Base-by-base conservation (phyloP, 92 coral and sea anemone genomes). In the Palythoa grandis region DNA sequence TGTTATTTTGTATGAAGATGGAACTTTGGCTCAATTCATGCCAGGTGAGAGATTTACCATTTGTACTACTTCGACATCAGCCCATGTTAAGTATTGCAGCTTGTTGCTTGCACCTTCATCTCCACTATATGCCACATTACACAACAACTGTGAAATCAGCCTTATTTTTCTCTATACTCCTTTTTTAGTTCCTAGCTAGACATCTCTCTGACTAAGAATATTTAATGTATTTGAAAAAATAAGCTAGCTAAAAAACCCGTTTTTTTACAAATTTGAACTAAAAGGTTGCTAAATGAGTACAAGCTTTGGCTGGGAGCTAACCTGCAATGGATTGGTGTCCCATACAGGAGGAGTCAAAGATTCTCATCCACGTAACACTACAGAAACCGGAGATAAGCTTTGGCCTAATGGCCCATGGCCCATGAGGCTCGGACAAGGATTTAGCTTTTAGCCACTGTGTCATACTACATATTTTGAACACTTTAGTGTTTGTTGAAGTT, bases 201-300 rank as follows among this genome's bases (percentile, higher is more conserved):
- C 58, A 53, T 53, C 58, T 53, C 11, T 53, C 17, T 88, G 91
- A 57, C 58, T 53, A 53, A 53, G 4, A 53, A 1, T 53, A 53
- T 53, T 7, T 53, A 53, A 53, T 53, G 58, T 53, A 15, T 53
- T 52, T 52, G 54, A 6, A 52, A 52, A 52, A 52, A 52, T 52
- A 52, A 52, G 54, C 0, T 52, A 52, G 54, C 54, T 52, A 52
- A 52, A 52, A n/a, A 52, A 52, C 54, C 54, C 54, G 54, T n/a
- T 52, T 52, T 52, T 52, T 52, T 52, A 52, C 54, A 0, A 6
- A 52, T 52, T 52, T 52, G 11, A 52, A 52, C 54, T 52, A 52
- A 52, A 52, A 11, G 54, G 6, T n/a, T n/a, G n/a, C n/a, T n/a
- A n/a, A n/a, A n/a, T n/a, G n/a, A n/a, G n/a, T n/a, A n/a, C n/a